Percentiles rank a stretch among this genome's conserved stretches.
Evolutionary conservation across 2,797 vertebrate genomes (phyloP).

Genomic region (Cyprinodon diabolis): DNA sequence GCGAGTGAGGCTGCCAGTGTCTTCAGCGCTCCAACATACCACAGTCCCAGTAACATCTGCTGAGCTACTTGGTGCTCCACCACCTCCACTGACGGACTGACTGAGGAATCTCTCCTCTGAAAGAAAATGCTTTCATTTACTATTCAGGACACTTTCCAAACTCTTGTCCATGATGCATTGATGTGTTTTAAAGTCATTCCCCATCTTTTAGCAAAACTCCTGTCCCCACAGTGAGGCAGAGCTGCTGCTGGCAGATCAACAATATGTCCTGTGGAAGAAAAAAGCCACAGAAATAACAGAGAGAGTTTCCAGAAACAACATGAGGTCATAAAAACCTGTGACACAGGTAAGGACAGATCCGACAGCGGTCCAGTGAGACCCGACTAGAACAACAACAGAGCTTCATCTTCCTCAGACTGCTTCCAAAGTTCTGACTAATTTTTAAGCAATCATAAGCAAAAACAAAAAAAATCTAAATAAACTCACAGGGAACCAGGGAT

Average conservation of each 20-base stretch:
- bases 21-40: conserved; percentile 63
- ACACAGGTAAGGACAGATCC: conserved; percentile 23
- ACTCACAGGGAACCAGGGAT: too few species aligned
- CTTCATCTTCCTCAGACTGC: conserved; percentile 40
- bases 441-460: too few species aligned
- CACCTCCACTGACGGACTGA: conserved; percentile 69
- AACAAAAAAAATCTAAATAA: too few species aligned
- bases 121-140: conserved; percentile 44
- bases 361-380: conserved; percentile 25
- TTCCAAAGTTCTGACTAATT: neutral
- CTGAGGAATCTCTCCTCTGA: conserved; percentile 73
- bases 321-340: conserved; percentile 11
- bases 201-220: conserved; percentile 48
- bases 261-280: conserved; percentile 43
- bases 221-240: conserved; percentile 53
- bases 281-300: conserved; percentile 32
- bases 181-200: conserved; percentile 78
- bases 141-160: conserved; percentile 72
- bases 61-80: conserved; percentile 73
- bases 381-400: conserved; percentile 46
- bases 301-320: conserved; percentile 15
- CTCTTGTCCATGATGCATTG: conserved; percentile 68
- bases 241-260: conserved; percentile 50
- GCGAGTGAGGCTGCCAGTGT: conserved; percentile 63
- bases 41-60: conserved; percentile 76